These are phyloP conservation scores for Lytechinus variegatus DNA, from an alignment of 35 echinoderm and acorn worm genomes.

Conservation along the genomic window DNA sequence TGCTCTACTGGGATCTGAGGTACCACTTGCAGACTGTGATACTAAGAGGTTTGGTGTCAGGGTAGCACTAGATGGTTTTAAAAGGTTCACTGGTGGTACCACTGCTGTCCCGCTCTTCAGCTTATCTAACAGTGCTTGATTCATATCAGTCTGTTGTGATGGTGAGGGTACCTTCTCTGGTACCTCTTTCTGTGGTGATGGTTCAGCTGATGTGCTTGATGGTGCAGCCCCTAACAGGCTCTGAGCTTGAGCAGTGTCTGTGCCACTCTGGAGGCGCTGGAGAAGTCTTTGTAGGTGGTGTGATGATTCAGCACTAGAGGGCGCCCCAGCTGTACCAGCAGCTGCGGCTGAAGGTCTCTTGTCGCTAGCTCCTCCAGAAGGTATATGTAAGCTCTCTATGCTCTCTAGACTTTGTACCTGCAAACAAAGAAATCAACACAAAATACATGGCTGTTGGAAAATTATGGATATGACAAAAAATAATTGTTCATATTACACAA, in stretches of 20 bases:
- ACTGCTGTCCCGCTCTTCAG: background rate
- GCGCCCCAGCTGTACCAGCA: constrained; percentile 34
- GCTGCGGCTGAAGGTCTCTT: background rate
- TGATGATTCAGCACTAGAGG: constrained; percentile 39
- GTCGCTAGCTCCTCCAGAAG: background rate
- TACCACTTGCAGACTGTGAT: background rate
- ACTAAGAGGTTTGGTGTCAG: constrained; percentile 31
- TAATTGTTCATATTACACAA: no score
- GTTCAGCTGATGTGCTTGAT: background rate
- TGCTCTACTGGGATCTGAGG: constrained; percentile 13
- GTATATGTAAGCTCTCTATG: constrained; percentile 41
- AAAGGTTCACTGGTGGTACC: background rate
- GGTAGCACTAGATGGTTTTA: constrained; percentile 10
- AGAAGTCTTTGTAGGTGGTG: constrained; percentile 32
- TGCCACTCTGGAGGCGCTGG: constrained; percentile 31
- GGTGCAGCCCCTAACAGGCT: background rate
- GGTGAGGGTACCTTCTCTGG: constrained; percentile 27
- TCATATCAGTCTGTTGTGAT: constrained; percentile 28
- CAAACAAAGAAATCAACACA: background rate
- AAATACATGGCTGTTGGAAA: no score
- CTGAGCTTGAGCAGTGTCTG: background rate
- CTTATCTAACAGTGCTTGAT: constrained; percentile 41
- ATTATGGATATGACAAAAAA: no score
- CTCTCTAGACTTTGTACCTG: constrained; percentile 45
- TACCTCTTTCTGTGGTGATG: background rate